Evolutionary conservation across 2,888 invertebrate genomes (phyloP).

Genomic region (Ochropacha duplaris): DNA sequence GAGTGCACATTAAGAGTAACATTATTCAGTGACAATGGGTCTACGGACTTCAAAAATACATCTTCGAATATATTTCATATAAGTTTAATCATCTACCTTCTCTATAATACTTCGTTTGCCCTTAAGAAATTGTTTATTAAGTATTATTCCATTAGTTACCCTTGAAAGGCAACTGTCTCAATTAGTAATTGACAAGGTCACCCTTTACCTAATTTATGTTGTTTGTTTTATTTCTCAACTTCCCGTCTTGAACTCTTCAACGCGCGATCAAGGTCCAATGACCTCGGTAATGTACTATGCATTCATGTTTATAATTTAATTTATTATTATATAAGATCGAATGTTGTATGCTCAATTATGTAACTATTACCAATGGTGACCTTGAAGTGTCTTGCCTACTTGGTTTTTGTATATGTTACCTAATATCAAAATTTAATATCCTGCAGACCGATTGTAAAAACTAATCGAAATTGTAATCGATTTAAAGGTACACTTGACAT

Average conservation of each 20-base stretch:
- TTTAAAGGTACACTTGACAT: no score
- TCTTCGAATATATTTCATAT: no score
- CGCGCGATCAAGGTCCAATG: background rate
- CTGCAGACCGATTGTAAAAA: no score
- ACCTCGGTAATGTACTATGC: background rate
- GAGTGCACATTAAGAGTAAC: no score
- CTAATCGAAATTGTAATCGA: no score
- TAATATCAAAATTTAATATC: no score
- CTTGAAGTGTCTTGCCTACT: no score
- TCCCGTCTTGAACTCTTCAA: background rate
- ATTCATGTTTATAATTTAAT: background rate
- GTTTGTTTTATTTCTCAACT: constrained; percentile 1
- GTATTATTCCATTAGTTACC: background rate
- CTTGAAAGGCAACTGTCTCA: background rate
- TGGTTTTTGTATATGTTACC: no score
- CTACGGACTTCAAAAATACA: no score
- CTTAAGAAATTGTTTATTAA: background rate
- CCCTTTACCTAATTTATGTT: background rate
- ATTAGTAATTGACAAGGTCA: background rate
- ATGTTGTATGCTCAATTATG: background rate
- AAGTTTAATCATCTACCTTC: no score
- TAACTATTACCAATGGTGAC: no score
- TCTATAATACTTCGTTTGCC: background rate
- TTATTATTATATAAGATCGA: background rate
- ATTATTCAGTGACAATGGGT: no score